A percentile compares a stretch with the other conserved stretches of the same genome.
Evolutionary conservation across 2,888 invertebrate species (phyloP).

Genomic region (Lithophane leautieri): DNA sequence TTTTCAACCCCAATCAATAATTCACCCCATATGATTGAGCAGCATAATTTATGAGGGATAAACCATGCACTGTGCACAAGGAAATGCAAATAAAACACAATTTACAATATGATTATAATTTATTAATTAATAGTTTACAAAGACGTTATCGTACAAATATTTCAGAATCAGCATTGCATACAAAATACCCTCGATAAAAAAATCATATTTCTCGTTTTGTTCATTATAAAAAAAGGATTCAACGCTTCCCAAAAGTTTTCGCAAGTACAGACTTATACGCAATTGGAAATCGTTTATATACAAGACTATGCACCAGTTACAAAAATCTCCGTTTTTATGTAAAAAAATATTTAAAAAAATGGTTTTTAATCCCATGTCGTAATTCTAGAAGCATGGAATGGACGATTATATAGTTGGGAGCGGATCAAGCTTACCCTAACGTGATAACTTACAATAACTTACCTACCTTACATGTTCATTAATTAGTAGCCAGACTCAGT

Average conservation of each 20-base stretch:
- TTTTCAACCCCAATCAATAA: background rate
- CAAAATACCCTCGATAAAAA: slow-evolving; percentile 64
- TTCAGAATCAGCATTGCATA: slow-evolving; percentile 78
- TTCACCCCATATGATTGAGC: background rate
- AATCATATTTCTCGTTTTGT: slow-evolving; percentile 71
- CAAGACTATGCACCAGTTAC: slow-evolving; percentile 81
- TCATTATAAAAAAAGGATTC: slow-evolving; percentile 70
- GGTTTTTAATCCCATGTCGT: slow-evolving; percentile 62
- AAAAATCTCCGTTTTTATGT: slow-evolving; percentile 66
- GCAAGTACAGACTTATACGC: slow-evolving; percentile 73
- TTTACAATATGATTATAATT: slow-evolving; percentile 90
- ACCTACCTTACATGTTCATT: slow-evolving; percentile 79
- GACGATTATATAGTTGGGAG: slow-evolving; percentile 79
- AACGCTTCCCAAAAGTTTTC: slow-evolving; percentile 68
- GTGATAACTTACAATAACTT: slow-evolving; percentile 83
- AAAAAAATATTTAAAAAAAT: slow-evolving; percentile 68
- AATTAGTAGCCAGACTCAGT: slow-evolving; percentile 80
- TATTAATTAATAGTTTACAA: slow-evolving; percentile 90
- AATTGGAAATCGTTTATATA: slow-evolving; percentile 77
- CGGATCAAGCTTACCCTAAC: slow-evolving; percentile 77
- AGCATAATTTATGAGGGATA: background rate
- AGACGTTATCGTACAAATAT: slow-evolving; percentile 89
- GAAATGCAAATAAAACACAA: slow-evolving; percentile 77
- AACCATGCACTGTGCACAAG: background rate
- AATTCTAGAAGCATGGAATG: slow-evolving; percentile 81